A percentile compares a stretch with the other conserved stretches of the same genome.
These are phyloP conservation scores for Hippocampus guttulatus DNA, from an alignment of 2,113 vertebrate species.

Conservation along the genomic window DNA sequence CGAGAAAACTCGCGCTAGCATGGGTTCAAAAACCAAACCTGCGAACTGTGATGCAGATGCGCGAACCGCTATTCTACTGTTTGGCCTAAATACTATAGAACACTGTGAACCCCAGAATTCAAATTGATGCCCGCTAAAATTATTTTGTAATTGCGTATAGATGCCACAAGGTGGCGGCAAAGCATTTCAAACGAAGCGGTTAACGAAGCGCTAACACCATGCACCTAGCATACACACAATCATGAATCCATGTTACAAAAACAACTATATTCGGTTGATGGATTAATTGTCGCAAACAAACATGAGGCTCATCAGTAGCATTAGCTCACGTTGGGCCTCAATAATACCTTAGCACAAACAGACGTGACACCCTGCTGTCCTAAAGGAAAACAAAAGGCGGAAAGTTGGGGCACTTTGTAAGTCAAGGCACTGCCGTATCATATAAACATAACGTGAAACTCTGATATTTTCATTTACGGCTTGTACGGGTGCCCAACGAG, in stretches of 20 bases:
- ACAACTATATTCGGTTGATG: not conserved
- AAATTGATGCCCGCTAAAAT: too few species aligned
- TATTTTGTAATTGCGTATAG: too few species aligned
- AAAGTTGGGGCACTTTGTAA: not conserved
- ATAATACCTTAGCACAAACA: not conserved
- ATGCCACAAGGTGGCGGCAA: too few species aligned
- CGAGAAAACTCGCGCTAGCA: not conserved
- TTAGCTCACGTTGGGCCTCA: not conserved
- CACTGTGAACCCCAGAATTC: too few species aligned
- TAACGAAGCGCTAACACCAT: not conserved
- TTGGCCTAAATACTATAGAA: too few species aligned
- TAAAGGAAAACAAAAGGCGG: not conserved
- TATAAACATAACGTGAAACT: not conserved
- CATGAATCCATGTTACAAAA: not conserved
- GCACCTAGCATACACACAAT: not conserved
- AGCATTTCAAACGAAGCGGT: too few species aligned
- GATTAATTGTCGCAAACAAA: not conserved
- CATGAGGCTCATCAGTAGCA: not conserved
- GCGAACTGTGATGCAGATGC: not conserved
- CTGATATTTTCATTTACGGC: not conserved
- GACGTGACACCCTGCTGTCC: not conserved
- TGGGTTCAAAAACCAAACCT: not conserved
- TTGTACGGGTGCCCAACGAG: not conserved
- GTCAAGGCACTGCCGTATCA: not conserved
- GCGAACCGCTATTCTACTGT: not conserved